Base-by-base conservation (phyloP, 1,140 invertebrate genomes). In the Aphis craccivora region DNA sequence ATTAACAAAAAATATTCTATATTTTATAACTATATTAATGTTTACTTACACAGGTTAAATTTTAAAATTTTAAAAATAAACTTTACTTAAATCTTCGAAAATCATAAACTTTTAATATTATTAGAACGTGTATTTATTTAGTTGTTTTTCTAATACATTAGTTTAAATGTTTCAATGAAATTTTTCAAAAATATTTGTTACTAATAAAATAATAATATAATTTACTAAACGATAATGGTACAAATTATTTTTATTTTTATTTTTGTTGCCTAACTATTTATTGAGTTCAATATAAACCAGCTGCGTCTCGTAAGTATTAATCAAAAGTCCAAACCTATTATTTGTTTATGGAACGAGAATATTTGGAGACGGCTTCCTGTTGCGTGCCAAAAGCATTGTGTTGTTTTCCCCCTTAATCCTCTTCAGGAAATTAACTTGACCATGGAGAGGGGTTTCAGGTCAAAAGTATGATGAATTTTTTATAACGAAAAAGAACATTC, bases 381-480 rank as follows among this genome's bases (percentile, higher is more conserved):
- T 91, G 90, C 90, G 90, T 91, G 90, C 43, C 40, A n/a, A 91
- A 76, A 76, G 55, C 40, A 76, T 91, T 91, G 90, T 91, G 90
- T 67, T 67, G 53, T 76, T 91, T 91, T 91, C 25, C 11, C 37
- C 25, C 22, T 8, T 81, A 48, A 76, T 30, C 30, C 40, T 91
- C 45, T 91, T 43, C 53, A 91, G 55, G 23, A 91, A 91, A 76
- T 91, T 76, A 76, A 91, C 60, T 30, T 76, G 55, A 53, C 48
- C 9, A n/a, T 6, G 30, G 45, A 53, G 48, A 37, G 23, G 8
- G 88, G 51, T 37, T 55, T 35, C 51, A 89, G 88, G 88, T 89
- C 51, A 89, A 40, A 89, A 37, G 88, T 55, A 37, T 55, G 88
- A 55, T 88, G n/a, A 40, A 55, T 55, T 89, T 89, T 89, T 55